Conservation (phyloP, 2,797 vertebrate species). For the Erpetoichthys calabaricus region DNA sequence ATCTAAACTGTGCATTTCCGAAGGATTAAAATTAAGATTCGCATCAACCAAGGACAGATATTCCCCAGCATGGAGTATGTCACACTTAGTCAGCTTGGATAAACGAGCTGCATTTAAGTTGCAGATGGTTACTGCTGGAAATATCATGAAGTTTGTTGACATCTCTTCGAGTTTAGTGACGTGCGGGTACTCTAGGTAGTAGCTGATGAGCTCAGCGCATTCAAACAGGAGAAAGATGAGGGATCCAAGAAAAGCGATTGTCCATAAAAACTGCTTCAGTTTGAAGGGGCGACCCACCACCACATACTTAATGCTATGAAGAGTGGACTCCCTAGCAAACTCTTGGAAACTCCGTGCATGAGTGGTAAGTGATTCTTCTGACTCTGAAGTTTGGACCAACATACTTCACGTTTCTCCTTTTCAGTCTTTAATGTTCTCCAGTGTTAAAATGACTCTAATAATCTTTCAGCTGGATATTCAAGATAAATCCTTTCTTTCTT, state of each 20-base stretch:
- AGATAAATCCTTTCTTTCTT: too few relatives aligned
- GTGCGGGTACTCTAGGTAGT: conserved; percentile 20
- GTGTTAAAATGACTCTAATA: too few relatives aligned
- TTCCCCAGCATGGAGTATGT: conserved; percentile 17
- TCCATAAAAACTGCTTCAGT: conserved; percentile 15
- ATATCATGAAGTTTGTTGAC: not conserved
- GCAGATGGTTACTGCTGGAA: conserved; percentile 20
- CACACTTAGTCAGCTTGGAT: conserved; percentile 14
- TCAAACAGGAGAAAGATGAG: conserved; percentile 16
- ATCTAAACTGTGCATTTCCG: too few relatives aligned
- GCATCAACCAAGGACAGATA: conserved; percentile 14
- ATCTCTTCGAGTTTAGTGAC: conserved; percentile 20
- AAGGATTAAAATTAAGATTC: conserved; percentile 7
- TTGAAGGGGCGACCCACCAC: conserved; percentile 13
- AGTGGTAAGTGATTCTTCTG: not conserved
- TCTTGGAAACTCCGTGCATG: not conserved
- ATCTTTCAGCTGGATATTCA: too few relatives aligned
- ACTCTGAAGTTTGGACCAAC: not conserved
- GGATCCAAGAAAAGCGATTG: conserved; percentile 15
- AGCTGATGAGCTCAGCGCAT: conserved; percentile 5
- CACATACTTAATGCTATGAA: conserved; percentile 16
- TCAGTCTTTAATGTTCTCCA: too few relatives aligned
- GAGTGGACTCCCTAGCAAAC: conserved; percentile 18
- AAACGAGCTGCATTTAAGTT: conserved; percentile 21
- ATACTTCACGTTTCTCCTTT: not conserved